These are phyloP conservation scores for Gavia stellata DNA, from an alignment of 2,113 vertebrate species.

Conservation along the genomic window DNA sequence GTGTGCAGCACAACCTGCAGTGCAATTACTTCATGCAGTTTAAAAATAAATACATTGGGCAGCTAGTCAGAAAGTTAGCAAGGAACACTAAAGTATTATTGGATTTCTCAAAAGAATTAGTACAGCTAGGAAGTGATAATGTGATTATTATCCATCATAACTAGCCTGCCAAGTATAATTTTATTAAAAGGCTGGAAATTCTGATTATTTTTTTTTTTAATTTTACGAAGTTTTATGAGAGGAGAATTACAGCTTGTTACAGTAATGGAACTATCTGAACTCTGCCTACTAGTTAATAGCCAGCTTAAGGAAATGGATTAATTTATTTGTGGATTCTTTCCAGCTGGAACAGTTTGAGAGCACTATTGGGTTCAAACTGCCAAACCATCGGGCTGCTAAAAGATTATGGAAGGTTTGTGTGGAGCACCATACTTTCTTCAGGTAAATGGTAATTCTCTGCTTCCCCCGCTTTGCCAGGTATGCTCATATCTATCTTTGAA, in stretches of 20 bases:
- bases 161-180: background rate
- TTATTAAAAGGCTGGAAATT: background rate
- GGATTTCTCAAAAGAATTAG: background rate
- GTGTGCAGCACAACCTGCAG: background rate
- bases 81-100: background rate
- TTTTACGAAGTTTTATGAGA: background rate
- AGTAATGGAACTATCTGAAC: background rate
- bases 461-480: background rate
- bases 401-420: constrained; percentile 97
- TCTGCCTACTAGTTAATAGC: background rate
- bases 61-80: background rate
- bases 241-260: background rate
- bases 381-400: constrained; percentile 94
- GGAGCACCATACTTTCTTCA: constrained; percentile 98
- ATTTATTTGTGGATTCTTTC: constrained; percentile 54
- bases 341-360: constrained; percentile 97
- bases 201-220: background rate
- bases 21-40: background rate
- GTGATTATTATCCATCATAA: background rate
- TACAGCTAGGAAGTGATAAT: background rate
- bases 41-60: background rate
- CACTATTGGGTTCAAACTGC: constrained; percentile 96
- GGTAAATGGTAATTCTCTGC: constrained; percentile 71
- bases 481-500: background rate
- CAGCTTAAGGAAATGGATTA: background rate